Evolutionary conservation across 2,797 vertebrate genomes (phyloP).

Genomic region (Anguilla marmorata): DNA sequence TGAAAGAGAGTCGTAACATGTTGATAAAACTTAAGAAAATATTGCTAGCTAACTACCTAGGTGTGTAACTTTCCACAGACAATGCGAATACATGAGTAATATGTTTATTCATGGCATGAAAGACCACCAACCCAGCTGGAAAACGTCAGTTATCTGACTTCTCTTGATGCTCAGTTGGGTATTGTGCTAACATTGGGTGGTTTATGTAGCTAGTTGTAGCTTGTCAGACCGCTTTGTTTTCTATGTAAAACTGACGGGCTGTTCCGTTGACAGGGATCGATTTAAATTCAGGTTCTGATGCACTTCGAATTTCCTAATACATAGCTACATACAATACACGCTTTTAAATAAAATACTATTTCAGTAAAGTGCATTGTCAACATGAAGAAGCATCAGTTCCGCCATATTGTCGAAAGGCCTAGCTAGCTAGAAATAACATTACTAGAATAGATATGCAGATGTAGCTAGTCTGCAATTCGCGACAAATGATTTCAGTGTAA

Average conservation of each 20-base stretch:
- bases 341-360: constrained; percentile 32
- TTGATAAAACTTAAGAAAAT: not conserved
- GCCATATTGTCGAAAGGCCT: constrained; percentile 55
- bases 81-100: not conserved
- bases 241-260: not conserved
- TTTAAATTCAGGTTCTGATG: not conserved
- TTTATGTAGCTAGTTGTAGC: not conserved
- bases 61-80: not conserved
- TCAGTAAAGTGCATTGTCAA: constrained; percentile 32
- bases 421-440: constrained; percentile 19
- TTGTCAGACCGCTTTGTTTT: not conserved
- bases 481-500: not conserved
- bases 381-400: constrained; percentile 47
- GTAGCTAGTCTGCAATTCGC: not conserved
- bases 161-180: not conserved
- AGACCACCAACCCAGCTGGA: not conserved
- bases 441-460: not conserved
- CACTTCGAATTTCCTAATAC: not conserved
- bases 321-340: constrained; percentile 2
- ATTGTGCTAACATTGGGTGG: not conserved
- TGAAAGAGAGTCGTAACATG: not conserved
- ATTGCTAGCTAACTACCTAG: not conserved
- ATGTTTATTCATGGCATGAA: not conserved
- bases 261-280: not conserved
- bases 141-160: not conserved